These are phyloP conservation scores for Bombus terrestris DNA, from an alignment of 1,140 invertebrate species.

Conservation along the genomic window DNA sequence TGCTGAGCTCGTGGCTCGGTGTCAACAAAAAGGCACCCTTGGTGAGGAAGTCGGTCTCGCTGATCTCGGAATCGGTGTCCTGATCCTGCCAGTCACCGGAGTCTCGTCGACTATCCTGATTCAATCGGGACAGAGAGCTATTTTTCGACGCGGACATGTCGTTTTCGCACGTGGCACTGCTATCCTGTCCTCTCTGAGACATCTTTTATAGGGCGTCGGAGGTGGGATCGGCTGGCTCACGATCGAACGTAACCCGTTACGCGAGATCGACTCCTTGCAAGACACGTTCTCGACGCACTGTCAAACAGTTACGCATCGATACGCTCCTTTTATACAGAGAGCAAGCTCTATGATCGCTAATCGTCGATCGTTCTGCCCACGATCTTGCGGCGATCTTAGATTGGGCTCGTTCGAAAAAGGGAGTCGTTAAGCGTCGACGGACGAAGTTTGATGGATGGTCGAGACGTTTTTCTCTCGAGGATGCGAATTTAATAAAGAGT, in stretches of 20 bases:
- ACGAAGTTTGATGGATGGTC: neutral
- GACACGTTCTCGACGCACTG: conserved; percentile 70
- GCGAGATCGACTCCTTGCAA: conserved; percentile 57
- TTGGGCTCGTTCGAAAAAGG: conserved; percentile 12
- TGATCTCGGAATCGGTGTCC: conserved; percentile 78
- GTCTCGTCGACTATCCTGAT: conserved; percentile 70
- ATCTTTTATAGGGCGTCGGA: conserved; percentile 76
- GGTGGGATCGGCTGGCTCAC: conserved; percentile 51
- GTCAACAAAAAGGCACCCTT: conserved; percentile 91
- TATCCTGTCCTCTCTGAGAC: conserved; percentile 70
- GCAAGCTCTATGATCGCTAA: conserved; percentile 36
- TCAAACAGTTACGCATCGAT: conserved; percentile 60
- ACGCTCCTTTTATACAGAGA: conserved; percentile 75
- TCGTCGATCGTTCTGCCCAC: conserved; percentile 14
- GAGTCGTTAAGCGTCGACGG: neutral
- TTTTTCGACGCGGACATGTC: conserved; percentile 79
- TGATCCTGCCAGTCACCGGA: conserved; percentile 75
- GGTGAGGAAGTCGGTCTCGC: conserved; percentile 81
- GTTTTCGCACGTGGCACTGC: conserved; percentile 75
- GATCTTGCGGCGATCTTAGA: neutral
- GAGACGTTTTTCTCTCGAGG: neutral
- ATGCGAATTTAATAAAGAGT: neutral
- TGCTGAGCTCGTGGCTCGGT: conserved; percentile 91
- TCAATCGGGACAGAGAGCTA: conserved; percentile 73
- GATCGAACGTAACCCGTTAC: conserved; percentile 57